A percentile compares a stretch with the other conserved stretches of the same genome.
Evolutionary conservation across 2,113 vertebrate genomes (phyloP).

Genomic region (Chionis minor): DNA sequence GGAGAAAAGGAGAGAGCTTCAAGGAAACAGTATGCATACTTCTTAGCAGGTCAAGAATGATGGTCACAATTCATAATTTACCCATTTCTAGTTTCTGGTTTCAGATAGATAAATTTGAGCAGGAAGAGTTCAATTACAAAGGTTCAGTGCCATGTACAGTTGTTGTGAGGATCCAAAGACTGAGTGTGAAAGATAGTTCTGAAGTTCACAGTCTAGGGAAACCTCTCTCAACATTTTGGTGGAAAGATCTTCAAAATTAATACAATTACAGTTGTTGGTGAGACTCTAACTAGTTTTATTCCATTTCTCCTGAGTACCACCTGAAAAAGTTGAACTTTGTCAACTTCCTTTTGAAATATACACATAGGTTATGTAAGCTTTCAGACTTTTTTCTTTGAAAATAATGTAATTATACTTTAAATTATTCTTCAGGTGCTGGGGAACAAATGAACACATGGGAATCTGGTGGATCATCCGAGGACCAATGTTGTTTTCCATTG

Average conservation of each 20-base stretch:
- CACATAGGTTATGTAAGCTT: background rate
- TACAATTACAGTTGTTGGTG: background rate
- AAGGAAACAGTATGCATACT: background rate
- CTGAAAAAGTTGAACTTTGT: background rate
- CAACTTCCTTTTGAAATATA: background rate
- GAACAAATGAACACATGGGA: constrained; percentile 74
- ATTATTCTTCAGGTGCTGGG: constrained; percentile 86
- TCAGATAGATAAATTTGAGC: background rate
- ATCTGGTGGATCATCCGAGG: constrained; percentile 97
- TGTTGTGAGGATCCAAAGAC: background rate
- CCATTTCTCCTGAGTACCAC: background rate
- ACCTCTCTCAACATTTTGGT: background rate
- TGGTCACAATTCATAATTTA: background rate
- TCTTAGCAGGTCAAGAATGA: background rate
- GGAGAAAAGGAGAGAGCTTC: background rate
- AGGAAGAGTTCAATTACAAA: background rate
- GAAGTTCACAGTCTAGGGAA: background rate
- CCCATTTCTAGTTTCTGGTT: background rate
- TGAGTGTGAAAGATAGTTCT: background rate
- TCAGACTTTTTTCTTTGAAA: background rate
- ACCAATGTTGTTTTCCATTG: constrained; percentile 85
- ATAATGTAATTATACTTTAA: background rate
- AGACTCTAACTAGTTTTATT: background rate
- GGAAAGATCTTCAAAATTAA: background rate
- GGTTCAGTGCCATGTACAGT: background rate